Percentiles rank a stretch among this genome's conserved stretches.
phyloP scores from a whole-genome alignment of 2,113 vertebrate species.

The Acrocephalus kingi region DNA sequence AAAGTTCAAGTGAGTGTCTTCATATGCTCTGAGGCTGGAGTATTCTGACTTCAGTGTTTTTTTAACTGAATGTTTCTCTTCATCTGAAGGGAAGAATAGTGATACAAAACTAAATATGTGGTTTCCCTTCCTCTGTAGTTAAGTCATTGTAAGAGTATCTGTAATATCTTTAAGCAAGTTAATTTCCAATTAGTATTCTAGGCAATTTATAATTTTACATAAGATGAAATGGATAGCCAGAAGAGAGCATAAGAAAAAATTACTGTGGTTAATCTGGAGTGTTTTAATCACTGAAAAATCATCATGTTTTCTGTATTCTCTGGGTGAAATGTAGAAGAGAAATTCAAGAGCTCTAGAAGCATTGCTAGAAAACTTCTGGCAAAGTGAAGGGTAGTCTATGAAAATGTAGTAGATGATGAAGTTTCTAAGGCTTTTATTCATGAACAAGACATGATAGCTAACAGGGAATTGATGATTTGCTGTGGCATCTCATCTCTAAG shows the following conservation, averaged over 20 bases:
- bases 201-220: neutral
- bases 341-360: neutral
- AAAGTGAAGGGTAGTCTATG: neutral
- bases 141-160: neutral
- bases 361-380: neutral
- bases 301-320: neutral
- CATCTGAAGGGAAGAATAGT: neutral
- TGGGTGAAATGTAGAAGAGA: neutral
- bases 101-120: neutral
- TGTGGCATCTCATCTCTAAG: neutral
- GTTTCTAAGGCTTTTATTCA: neutral
- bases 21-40: neutral
- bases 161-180: neutral
- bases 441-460: neutral
- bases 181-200: neutral
- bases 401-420: neutral
- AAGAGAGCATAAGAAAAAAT: neutral
- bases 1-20: neutral
- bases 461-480: neutral
- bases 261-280: neutral
- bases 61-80: neutral
- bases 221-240: neutral
- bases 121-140: neutral
- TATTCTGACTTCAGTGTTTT: neutral
- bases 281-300: constrained; percentile 14